phyloP scores from a whole-genome alignment of 2,113 vertebrate genomes.

The Corythoichthys haematopterus region DNA sequence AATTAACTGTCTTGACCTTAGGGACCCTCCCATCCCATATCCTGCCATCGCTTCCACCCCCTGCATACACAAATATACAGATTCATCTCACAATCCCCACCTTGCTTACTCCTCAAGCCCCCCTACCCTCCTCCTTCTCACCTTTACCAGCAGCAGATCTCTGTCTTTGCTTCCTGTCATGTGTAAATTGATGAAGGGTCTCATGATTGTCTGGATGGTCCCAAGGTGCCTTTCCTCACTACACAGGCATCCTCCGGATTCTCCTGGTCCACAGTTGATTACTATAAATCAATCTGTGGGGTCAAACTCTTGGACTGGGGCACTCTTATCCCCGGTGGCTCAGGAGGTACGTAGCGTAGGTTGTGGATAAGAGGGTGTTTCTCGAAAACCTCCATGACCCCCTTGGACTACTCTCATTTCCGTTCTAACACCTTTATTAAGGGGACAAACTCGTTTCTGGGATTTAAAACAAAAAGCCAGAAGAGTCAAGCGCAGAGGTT shows the following conservation, averaged over 20 bases:
- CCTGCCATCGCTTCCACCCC: slow-evolving; percentile 39
- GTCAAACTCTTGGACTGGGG: slow-evolving; percentile 66
- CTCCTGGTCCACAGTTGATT: slow-evolving; percentile 70
- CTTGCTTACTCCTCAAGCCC: slow-evolving; percentile 21
- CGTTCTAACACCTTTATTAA: slow-evolving; percentile 63
- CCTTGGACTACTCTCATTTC: slow-evolving; percentile 49
- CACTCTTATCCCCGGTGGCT: slow-evolving; percentile 56
- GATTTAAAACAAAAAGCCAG: slow-evolving; percentile 19
- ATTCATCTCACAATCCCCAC: slow-evolving; percentile 37
- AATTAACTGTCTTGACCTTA: slow-evolving; percentile 68
- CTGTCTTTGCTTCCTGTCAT: slow-evolving; percentile 69
- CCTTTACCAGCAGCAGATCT: slow-evolving; percentile 46
- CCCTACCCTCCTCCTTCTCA: slow-evolving; percentile 23
- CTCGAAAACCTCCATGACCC: slow-evolving; percentile 43
- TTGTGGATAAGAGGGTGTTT: slow-evolving; percentile 46
- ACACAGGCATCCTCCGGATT: slow-evolving; percentile 61
- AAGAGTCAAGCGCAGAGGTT: neutral
- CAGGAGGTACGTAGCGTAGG: slow-evolving; percentile 37
- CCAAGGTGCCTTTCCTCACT: slow-evolving; percentile 75
- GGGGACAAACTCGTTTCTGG: slow-evolving; percentile 45
- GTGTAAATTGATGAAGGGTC: slow-evolving; percentile 72
- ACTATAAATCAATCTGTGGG: slow-evolving; percentile 73
- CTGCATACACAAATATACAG: slow-evolving; percentile 28
- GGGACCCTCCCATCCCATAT: slow-evolving; percentile 59
- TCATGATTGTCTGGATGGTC: slow-evolving; percentile 69